phyloP scores from a whole-genome alignment of 2,797 vertebrate species.

The Mus caroli region DNA sequence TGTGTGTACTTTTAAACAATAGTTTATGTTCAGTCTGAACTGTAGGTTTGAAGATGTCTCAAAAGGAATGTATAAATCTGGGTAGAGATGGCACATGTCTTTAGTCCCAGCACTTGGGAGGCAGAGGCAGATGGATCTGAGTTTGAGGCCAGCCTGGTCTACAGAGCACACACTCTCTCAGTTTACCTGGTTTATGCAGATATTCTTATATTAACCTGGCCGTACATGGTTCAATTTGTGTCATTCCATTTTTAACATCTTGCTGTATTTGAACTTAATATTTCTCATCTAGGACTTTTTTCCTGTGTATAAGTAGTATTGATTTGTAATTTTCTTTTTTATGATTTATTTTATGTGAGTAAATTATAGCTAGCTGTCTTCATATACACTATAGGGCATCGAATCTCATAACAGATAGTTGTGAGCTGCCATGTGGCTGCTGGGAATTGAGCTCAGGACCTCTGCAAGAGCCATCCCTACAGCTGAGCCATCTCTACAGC shows the following conservation, averaged over 20 bases:
- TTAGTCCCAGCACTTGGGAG: background rate
- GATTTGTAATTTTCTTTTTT: background rate
- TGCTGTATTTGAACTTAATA: conserved; percentile 20
- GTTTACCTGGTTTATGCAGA: background rate
- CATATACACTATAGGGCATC: no score
- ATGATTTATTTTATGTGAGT: no score
- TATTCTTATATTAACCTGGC: background rate
- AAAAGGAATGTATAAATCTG: background rate
- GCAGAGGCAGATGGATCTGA: background rate
- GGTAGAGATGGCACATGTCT: no score
- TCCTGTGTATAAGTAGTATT: no score
- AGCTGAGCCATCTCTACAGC: no score
- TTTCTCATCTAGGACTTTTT: background rate
- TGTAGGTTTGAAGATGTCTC: background rate
- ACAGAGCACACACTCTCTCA: background rate
- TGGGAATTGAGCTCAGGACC: no score
- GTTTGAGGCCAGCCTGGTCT: background rate
- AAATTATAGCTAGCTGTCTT: no score
- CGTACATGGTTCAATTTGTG: background rate
- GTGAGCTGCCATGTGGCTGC: no score
- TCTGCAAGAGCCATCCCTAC: no score
- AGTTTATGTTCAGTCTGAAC: background rate
- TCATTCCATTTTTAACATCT: background rate
- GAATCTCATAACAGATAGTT: no score
- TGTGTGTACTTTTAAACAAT: background rate